phyloP scores from a whole-genome alignment of 2,113 vertebrate species.

The Odocoileus hemionus region DNA sequence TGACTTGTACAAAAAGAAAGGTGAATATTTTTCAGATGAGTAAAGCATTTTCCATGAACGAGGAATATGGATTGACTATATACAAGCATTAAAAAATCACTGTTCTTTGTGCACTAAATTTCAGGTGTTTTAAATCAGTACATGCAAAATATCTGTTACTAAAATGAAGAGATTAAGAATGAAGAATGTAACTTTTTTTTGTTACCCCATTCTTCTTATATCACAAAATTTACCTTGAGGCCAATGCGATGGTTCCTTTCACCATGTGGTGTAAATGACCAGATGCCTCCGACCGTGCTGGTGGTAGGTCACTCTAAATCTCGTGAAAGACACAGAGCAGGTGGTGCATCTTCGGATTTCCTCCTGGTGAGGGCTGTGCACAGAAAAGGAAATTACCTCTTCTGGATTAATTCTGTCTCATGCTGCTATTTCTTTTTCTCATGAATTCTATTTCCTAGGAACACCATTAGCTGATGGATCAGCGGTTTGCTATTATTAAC shows the following conservation, averaged over 20 bases:
- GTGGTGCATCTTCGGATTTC: constrained; percentile 54
- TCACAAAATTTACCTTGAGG: constrained; percentile 19
- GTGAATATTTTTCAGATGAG: neutral
- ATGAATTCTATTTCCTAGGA: constrained; percentile 68
- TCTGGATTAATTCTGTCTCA: constrained; percentile 64
- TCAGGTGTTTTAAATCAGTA: constrained; percentile 9
- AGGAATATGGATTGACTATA: neutral
- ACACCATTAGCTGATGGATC: constrained; percentile 52
- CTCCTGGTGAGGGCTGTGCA: constrained; percentile 35
- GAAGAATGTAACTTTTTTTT: neutral
- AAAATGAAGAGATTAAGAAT: constrained; percentile 25
- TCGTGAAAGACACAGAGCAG: constrained; percentile 42
- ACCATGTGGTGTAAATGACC: neutral
- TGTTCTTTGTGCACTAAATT: constrained; percentile 4
- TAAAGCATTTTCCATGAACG: neutral
- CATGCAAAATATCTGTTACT: neutral
- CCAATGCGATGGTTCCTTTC: neutral
- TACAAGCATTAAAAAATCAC: neutral
- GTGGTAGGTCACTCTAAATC: neutral
- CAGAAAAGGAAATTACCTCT: constrained; percentile 61
- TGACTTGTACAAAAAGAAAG: neutral
- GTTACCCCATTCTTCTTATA: neutral
- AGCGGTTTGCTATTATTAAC: constrained; percentile 66
- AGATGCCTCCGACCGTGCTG: neutral
- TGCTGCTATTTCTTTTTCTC: constrained; percentile 67